These are phyloP conservation scores for Amphiura filiformis DNA, from an alignment of 35 echinoderm and acorn worm genomes.

Conservation along the genomic window DNA sequence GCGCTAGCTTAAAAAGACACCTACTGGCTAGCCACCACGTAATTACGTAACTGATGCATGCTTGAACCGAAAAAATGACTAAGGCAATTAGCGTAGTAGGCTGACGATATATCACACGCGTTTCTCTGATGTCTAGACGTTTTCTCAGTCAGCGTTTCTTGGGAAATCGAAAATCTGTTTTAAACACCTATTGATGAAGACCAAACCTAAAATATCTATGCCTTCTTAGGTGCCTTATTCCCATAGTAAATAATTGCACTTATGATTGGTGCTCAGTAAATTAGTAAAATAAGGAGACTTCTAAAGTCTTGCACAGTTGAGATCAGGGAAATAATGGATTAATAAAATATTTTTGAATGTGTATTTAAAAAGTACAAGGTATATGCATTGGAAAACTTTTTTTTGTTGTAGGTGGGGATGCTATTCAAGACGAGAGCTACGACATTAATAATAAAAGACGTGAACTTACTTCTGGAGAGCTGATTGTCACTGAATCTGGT, in stretches of 20 bases:
- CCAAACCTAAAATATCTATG: no score
- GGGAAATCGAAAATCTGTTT: neutral
- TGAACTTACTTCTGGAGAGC: neutral
- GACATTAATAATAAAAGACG: neutral
- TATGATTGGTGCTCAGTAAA: neutral
- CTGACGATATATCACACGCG: no score
- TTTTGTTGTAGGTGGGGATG: conserved; percentile 19
- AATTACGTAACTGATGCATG: no score
- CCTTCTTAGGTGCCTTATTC: neutral
- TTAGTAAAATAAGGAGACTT: neutral
- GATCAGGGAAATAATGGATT: neutral
- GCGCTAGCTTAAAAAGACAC: neutral
- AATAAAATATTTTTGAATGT: neutral
- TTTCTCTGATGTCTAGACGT: no score
- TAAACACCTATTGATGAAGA: no score
- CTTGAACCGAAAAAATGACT: no score
- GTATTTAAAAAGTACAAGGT: no score
- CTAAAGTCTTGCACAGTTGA: neutral
- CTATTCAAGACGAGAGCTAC: conserved; percentile 28
- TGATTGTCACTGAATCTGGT: conserved; percentile 4
- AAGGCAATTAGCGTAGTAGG: no score
- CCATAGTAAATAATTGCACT: neutral
- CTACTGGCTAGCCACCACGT: neutral
- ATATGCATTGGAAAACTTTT: neutral
- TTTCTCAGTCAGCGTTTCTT: neutral